These are phyloP conservation scores for Achlya flavicornis DNA, from an alignment of 2,888 invertebrate species.

Conservation along the genomic window DNA sequence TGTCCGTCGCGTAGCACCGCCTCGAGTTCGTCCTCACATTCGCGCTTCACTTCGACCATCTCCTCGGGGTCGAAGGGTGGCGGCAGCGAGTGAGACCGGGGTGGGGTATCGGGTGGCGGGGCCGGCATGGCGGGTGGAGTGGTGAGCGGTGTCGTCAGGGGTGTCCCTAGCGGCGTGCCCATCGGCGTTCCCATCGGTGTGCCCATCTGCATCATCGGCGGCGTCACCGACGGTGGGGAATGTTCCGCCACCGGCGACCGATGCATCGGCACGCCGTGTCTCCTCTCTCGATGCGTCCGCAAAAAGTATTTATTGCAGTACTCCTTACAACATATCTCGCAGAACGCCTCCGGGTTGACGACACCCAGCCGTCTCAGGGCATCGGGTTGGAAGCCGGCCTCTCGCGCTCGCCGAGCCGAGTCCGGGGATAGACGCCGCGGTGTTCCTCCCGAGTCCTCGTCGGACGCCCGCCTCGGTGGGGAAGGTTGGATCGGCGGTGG, in stretches of 20 bases:
- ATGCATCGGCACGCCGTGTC: slow-evolving; percentile 90
- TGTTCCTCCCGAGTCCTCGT: slow-evolving; percentile 77
- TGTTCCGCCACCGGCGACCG: slow-evolving; percentile 62
- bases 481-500: slow-evolving; percentile 73
- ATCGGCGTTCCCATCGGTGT: slow-evolving; percentile 45
- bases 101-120: slow-evolving; percentile 88
- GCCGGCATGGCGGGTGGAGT: slow-evolving; percentile 86
- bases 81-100: slow-evolving; percentile 61
- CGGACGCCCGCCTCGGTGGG: slow-evolving; percentile 75
- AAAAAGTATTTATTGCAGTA: slow-evolving; percentile 97
- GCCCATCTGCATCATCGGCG: slow-evolving; percentile 50
- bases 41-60: slow-evolving; percentile 81
- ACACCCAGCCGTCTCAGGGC: slow-evolving; percentile 91
- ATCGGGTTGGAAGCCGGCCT: slow-evolving; percentile 88
- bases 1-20: slow-evolving; percentile 84
- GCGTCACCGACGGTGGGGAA: slow-evolving; percentile 82
- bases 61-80: slow-evolving; percentile 64
- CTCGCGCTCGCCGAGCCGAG: slow-evolving; percentile 86
- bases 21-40: slow-evolving; percentile 72
- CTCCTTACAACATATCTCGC: slow-evolving; percentile 96
- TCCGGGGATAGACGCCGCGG: slow-evolving; percentile 85
- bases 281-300: slow-evolving; percentile 95
- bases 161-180: slow-evolving; percentile 88
- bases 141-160: slow-evolving; percentile 89
- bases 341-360: slow-evolving; percentile 94